Evolutionary conservation across 2,797 vertebrate genomes (phyloP).

Genomic region (Hypotaenidia philippensis): DNA sequence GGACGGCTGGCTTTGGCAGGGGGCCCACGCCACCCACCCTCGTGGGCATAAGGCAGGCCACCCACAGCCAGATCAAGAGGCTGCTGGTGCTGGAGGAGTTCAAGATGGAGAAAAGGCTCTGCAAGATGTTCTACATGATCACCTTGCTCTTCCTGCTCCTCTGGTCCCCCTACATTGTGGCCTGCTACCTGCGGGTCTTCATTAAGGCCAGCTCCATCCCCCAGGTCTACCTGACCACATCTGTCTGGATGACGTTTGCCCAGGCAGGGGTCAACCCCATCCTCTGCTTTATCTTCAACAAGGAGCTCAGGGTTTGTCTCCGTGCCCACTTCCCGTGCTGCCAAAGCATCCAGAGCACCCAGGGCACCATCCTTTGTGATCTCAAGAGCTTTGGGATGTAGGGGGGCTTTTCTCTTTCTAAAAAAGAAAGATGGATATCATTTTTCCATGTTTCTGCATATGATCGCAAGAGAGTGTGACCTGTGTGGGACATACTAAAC

Average conservation of each 20-base stretch:
- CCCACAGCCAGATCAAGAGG: constrained; percentile 87
- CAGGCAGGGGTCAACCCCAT: constrained; percentile 95
- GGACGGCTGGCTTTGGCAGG: constrained; percentile 96
- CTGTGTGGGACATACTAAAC: constrained; percentile 41
- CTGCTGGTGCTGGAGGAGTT: constrained; percentile 96
- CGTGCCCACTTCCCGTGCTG: constrained; percentile 91
- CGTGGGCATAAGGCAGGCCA: constrained; percentile 92
- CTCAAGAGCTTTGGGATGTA: constrained; percentile 82
- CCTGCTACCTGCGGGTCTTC: constrained; percentile 93
- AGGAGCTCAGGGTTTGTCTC: constrained; percentile 92
- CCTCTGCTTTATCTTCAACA: constrained; percentile 95
- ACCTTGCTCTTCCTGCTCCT: constrained; percentile 92
- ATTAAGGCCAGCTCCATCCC: constrained; percentile 88
- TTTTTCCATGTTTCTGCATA: constrained; percentile 62
- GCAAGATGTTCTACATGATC: constrained; percentile 97
- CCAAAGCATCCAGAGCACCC: constrained; percentile 88
- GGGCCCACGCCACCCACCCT: constrained; percentile 95
- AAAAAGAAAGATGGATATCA: constrained; percentile 29
- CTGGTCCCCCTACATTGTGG: constrained; percentile 94
- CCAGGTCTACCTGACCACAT: constrained; percentile 91
- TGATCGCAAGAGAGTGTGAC: constrained; percentile 53
- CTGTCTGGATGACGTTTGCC: constrained; percentile 96
- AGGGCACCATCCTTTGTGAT: constrained; percentile 90
- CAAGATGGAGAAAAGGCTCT: constrained; percentile 94
- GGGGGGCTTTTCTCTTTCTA: constrained; percentile 44